Evolutionary conservation across 2,113 vertebrate species (phyloP), one percentile per base, ranked within the genome.

Genomic region (Calyptommatus sinebrachiatus): DNA sequence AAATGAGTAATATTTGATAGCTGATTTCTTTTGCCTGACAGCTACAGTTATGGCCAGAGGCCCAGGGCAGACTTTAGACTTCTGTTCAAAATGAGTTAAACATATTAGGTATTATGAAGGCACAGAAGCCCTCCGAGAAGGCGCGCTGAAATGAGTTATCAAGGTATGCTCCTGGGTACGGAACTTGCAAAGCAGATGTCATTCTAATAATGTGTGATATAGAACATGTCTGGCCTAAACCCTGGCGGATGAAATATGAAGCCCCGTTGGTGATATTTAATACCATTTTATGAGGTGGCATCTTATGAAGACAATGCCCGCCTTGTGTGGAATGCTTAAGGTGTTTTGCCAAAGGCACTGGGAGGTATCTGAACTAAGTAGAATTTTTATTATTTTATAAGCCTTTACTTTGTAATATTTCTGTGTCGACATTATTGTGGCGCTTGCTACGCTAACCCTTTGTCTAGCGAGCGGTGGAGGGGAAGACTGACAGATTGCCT

Each of bases 161-260:
- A 93, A 92, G 94, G 94, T 94, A 96, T 95, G 94, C 96, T 96
- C 95, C 93, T 92, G 94, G 96, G 95, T 93, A 95, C 95, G 94
- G 93, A 94, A 94, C 94, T 95, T 94, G 94, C 95, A 96, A 96
- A 96, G 96, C 96, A 95, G 96, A 97, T 96, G 97, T 97, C 95
- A 97, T 96, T 98, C 97, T 97, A 99, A 98, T 98, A 98, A 97
- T 96, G 95, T 94, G 95, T 94, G 95, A 96, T 97, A 96, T 95
- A 96, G 95, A 96, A 96, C 94, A 95, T 92, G 92, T 94, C 95
- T 93, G 94, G 91, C 93, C 94, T 97, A 96, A 97, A 97, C 96
- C 95, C 92, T 91, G 93, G 87, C 89, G 96, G 96, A 97, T 97
- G 96, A 97, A 96, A 95, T 94, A 93, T 95, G 96, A 96, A 96